These are phyloP conservation scores for Eledona agricola DNA, from an alignment of 2,888 invertebrate genomes.

Conservation along the genomic window DNA sequence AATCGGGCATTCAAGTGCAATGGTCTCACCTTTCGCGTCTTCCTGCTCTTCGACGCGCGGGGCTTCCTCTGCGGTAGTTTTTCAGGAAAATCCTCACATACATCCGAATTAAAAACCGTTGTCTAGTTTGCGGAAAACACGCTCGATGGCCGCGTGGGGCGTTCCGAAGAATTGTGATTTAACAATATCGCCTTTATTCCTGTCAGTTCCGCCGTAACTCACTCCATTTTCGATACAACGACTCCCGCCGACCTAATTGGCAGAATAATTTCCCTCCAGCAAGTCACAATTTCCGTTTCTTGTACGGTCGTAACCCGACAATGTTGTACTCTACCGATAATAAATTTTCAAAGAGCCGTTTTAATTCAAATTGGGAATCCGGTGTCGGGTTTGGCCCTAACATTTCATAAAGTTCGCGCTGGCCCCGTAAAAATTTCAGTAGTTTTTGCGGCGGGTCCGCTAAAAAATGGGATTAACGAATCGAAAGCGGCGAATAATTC, in stretches of 20 bases:
- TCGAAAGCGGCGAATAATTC: slow-evolving; percentile 8
- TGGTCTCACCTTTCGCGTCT: slow-evolving; percentile 12
- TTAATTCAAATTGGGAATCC: not conserved
- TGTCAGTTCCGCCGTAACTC: slow-evolving; percentile 11
- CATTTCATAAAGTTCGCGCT: slow-evolving; percentile 5
- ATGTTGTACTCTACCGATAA: not conserved
- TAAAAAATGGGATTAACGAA: not conserved
- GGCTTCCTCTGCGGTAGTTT: not conserved
- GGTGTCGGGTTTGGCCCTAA: not conserved
- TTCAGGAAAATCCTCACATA: too few species aligned
- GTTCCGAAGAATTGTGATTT: too few species aligned
- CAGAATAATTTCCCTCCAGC: slow-evolving; percentile 15
- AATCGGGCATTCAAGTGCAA: slow-evolving; percentile 16
- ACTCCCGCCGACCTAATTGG: slow-evolving; percentile 10
- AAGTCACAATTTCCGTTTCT: slow-evolving; percentile 20
- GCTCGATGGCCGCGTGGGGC: too few species aligned
- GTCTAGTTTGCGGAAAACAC: too few species aligned
- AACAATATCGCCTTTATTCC: too few species aligned
- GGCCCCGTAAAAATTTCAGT: slow-evolving; percentile 5
- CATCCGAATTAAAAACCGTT: too few species aligned
- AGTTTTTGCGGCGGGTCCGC: not conserved
- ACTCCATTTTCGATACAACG: slow-evolving; percentile 20
- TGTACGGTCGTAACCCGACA: slow-evolving; percentile 1
- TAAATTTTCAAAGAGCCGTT: slow-evolving; percentile 5
- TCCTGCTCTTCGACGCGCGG: not conserved